A percentile compares a stretch with the other conserved stretches of the same genome.
phyloP scores from a whole-genome alignment of 2,888 invertebrate genomes.

The Troides aeacus region DNA sequence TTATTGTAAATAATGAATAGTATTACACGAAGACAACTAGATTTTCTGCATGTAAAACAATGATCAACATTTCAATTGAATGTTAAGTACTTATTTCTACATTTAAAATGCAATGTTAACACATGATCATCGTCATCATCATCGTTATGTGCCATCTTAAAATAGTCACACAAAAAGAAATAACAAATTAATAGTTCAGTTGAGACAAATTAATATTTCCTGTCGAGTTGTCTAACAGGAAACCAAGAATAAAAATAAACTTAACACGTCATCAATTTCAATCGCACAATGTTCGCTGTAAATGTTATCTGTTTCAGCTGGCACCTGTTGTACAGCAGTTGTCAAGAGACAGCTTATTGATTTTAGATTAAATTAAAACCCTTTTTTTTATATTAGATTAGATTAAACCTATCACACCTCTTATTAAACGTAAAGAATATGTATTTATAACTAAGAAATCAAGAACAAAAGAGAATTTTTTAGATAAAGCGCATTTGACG shows the following conservation, averaged over 20 bases:
- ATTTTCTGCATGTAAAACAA: too few species aligned
- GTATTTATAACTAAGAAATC: background rate
- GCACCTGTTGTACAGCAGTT: background rate
- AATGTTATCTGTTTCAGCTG: background rate
- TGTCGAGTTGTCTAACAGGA: constrained; percentile 3
- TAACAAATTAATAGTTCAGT: background rate
- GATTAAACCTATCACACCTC: too few species aligned
- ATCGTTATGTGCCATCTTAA: too few species aligned
- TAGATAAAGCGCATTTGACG: too few species aligned
- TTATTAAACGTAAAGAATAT: background rate
- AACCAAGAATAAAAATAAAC: constrained; percentile 11
- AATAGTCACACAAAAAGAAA: background rate
- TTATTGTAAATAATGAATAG: too few species aligned
- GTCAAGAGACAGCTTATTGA: constrained; percentile 2
- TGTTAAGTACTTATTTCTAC: too few species aligned
- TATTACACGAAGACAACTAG: too few species aligned
- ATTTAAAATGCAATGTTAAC: too few species aligned
- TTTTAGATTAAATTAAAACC: background rate
- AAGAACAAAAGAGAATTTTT: too few species aligned
- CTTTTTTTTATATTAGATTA: background rate
- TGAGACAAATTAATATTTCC: constrained; percentile 6
- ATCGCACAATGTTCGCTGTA: background rate
- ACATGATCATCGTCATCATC: too few species aligned
- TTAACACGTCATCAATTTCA: constrained; percentile 1
- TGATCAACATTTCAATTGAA: too few species aligned